Evolutionary conservation across 1,140 invertebrate genomes (phyloP).

Genomic region (Bombus terrestris): DNA sequence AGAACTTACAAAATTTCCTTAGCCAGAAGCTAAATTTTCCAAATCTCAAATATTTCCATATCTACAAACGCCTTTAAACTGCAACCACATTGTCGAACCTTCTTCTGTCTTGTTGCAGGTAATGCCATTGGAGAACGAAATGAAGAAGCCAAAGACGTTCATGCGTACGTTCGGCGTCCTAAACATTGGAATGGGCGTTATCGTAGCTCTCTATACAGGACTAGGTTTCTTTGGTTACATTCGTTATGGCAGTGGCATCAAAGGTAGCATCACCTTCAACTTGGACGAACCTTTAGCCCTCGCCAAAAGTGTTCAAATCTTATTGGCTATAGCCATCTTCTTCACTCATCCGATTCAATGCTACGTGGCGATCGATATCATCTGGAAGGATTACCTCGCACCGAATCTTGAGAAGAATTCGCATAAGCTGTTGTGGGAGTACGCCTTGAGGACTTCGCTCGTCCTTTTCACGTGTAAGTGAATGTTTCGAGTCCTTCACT

Average conservation of each 20-base stretch:
- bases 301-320: conserved; percentile 88
- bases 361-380: conserved; percentile 94
- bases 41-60: no score
- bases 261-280: conserved; percentile 88
- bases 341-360: conserved; percentile 93
- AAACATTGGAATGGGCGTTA: conserved; percentile 89
- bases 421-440: conserved; percentile 85
- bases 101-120: conserved; percentile 83
- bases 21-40: no score
- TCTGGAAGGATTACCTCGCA: conserved; percentile 89
- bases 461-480: conserved; percentile 91
- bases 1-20: no score
- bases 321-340: conserved; percentile 91
- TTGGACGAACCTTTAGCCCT: conserved; percentile 85
- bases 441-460: conserved; percentile 86
- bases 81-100: no score
- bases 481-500: neutral
- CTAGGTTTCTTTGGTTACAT: conserved; percentile 93
- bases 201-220: conserved; percentile 87
- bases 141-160: conserved; percentile 90
- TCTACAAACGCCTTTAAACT: no score
- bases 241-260: conserved; percentile 85
- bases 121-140: conserved; percentile 93
- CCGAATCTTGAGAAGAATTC: conserved; percentile 76
- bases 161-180: conserved; percentile 88